Evolutionary conservation across 2,888 invertebrate genomes (phyloP).

Genomic region (Anarsia innoxiella): DNA sequence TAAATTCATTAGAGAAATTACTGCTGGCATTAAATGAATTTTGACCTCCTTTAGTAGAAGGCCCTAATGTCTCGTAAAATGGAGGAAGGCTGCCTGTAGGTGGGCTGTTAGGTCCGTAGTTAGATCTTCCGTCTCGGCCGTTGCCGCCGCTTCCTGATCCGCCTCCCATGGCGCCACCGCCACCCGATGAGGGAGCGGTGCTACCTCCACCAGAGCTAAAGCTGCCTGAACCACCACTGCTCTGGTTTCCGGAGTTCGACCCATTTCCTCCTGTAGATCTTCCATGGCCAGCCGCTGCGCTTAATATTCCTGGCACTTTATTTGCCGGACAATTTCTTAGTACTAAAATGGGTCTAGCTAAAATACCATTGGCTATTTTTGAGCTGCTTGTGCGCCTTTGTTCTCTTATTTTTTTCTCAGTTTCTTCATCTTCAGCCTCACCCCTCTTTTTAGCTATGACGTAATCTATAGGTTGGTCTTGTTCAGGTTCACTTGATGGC

Average conservation of each 20-base stretch:
- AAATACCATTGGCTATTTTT: constrained; percentile 76
- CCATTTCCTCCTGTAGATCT: constrained; percentile 77
- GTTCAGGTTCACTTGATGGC: constrained; percentile 78
- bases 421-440: constrained; percentile 79
- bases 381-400: constrained; percentile 81
- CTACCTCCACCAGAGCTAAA: constrained; percentile 74
- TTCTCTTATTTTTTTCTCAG: constrained; percentile 80
- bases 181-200: constrained; percentile 75
- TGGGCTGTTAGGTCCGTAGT: constrained; percentile 91
- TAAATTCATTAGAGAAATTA: constrained; percentile 79
- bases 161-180: constrained; percentile 78
- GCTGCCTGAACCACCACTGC: constrained; percentile 62
- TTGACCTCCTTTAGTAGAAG: constrained; percentile 82
- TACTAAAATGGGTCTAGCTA: constrained; percentile 70
- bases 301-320: constrained; percentile 79
- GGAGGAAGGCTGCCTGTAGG: constrained; percentile 92
- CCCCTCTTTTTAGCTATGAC: constrained; percentile 88
- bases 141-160: constrained; percentile 85
- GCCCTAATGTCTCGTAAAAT: constrained; percentile 86
- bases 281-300: constrained; percentile 88
- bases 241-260: constrained; percentile 70
- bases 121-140: constrained; percentile 87
- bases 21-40: constrained; percentile 82
- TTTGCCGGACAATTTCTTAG: constrained; percentile 72
- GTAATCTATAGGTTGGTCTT: constrained; percentile 92